A percentile compares a stretch with the other conserved stretches of the same genome.
These are phyloP conservation scores for Scytalopus superciliaris DNA, from an alignment of 2,113 vertebrate genomes.

Conservation along the genomic window DNA sequence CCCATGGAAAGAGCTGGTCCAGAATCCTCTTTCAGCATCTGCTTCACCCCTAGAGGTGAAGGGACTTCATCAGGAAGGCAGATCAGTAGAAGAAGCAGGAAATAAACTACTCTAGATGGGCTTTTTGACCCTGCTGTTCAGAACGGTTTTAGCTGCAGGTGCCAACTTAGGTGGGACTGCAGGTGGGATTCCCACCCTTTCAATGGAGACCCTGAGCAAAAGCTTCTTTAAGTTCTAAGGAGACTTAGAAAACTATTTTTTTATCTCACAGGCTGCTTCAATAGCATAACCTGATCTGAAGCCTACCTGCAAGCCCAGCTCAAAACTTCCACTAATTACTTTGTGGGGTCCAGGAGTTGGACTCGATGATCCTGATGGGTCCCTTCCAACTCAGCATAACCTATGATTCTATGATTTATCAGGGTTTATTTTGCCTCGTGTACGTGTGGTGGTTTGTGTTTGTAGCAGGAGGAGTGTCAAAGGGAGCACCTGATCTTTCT, in stretches of 20 bases:
- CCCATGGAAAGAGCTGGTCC: background rate
- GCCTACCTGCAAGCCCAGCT: background rate
- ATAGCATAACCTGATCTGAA: background rate
- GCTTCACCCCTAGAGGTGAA: background rate
- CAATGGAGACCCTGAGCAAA: background rate
- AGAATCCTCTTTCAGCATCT: background rate
- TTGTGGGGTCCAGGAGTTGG: background rate
- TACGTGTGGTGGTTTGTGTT: background rate
- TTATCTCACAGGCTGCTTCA: background rate
- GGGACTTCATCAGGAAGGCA: background rate
- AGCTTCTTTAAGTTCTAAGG: background rate
- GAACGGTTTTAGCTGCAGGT: background rate
- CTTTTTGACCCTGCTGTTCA: background rate
- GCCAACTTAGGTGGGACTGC: background rate
- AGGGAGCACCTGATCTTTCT: background rate
- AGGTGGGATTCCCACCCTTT: background rate
- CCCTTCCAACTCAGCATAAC: background rate
- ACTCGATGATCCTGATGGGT: background rate
- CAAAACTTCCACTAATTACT: background rate
- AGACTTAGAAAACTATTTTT: background rate
- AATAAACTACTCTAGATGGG: background rate
- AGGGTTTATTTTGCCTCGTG: background rate
- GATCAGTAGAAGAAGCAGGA: background rate
- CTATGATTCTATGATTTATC: background rate
- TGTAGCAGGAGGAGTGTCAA: rapidly evolving